phyloP scores from a whole-genome alignment of 2,797 vertebrate species.

The Sebastolobus alascanus region DNA sequence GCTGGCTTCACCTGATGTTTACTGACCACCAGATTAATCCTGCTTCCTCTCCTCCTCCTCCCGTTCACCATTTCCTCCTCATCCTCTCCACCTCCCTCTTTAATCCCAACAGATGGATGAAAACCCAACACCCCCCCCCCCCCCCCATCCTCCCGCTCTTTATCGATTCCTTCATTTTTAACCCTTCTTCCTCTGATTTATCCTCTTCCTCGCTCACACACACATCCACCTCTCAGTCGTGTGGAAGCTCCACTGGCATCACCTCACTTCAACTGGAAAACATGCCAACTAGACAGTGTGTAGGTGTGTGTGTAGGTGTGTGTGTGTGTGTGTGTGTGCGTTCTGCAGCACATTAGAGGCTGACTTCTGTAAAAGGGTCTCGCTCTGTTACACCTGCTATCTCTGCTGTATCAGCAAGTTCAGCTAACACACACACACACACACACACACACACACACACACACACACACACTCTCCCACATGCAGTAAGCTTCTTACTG shows the following conservation, averaged over 20 bases:
- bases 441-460: neutral
- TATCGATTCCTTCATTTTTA: constrained; percentile 28
- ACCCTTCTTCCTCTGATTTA: neutral
- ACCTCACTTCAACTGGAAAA: neutral
- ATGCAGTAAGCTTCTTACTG: neutral
- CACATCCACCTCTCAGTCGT: neutral
- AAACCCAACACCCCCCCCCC: neutral
- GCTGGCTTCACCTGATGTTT: constrained; percentile 22
- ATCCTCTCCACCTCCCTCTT: neutral
- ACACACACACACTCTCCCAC: neutral
- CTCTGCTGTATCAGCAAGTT: constrained; percentile 68
- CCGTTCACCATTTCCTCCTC: neutral
- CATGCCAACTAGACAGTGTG: neutral
- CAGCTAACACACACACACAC: constrained; percentile 18
- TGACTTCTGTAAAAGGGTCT: constrained; percentile 43
- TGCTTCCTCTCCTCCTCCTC: neutral
- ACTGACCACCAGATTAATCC: constrained; percentile 39
- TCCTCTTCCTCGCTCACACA: constrained; percentile 15
- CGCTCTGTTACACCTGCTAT: constrained; percentile 43
- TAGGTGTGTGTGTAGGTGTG: constrained; percentile 28
- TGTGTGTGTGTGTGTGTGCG: neutral
- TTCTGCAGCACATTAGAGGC: constrained; percentile 32
- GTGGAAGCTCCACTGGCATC: constrained; percentile 12
- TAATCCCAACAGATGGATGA: constrained; percentile 14
- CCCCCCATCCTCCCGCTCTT: neutral